phyloP scores from a whole-genome alignment of 2,797 vertebrate genomes.

The Takifugu rubripes region DNA sequence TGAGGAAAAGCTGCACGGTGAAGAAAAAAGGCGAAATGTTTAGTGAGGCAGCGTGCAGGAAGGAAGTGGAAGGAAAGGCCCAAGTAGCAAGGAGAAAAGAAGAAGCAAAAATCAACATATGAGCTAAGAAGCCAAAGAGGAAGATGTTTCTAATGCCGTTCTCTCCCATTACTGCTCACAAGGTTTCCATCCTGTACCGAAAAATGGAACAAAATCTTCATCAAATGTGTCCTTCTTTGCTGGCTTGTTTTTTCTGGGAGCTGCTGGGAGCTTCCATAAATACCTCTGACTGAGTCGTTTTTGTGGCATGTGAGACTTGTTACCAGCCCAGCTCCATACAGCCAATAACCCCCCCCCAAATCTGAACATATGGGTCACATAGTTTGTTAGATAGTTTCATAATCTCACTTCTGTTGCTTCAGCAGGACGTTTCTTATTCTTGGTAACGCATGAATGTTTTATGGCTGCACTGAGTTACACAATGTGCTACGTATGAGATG shows the following conservation, averaged over 20 bases:
- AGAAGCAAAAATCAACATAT: slow-evolving; percentile 37
- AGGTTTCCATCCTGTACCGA: slow-evolving; percentile 66
- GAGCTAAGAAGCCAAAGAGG: slow-evolving; percentile 36
- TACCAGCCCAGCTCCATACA: too few species aligned
- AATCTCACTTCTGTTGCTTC: too few species aligned
- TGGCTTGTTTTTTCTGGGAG: slow-evolving; percentile 65
- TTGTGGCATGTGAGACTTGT: too few species aligned
- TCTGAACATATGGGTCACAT: too few species aligned
- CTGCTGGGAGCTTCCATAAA: slow-evolving; percentile 2
- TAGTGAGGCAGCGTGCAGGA: slow-evolving; percentile 45
- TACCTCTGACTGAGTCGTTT: too few species aligned
- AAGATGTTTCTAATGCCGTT: slow-evolving; percentile 56
- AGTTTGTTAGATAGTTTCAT: too few species aligned
- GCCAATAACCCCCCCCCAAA: too few species aligned
- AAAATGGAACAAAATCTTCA: slow-evolving; percentile 55
- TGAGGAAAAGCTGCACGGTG: slow-evolving; percentile 53
- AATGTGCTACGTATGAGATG: too few species aligned
- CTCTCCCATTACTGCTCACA: slow-evolving; percentile 56
- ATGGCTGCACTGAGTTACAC: too few species aligned
- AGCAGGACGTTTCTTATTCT: too few species aligned
- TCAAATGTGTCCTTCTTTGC: slow-evolving; percentile 71
- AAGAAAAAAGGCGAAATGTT: slow-evolving; percentile 52
- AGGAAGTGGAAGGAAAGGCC: slow-evolving; percentile 44
- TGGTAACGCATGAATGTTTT: too few species aligned
- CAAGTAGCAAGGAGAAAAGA: slow-evolving; percentile 37